Evolutionary conservation across 35 echinoderm and acorn worm genomes (phyloP), one percentile per base, ranked within the genome.

Genomic region (Holothuria glaberrima): DNA sequence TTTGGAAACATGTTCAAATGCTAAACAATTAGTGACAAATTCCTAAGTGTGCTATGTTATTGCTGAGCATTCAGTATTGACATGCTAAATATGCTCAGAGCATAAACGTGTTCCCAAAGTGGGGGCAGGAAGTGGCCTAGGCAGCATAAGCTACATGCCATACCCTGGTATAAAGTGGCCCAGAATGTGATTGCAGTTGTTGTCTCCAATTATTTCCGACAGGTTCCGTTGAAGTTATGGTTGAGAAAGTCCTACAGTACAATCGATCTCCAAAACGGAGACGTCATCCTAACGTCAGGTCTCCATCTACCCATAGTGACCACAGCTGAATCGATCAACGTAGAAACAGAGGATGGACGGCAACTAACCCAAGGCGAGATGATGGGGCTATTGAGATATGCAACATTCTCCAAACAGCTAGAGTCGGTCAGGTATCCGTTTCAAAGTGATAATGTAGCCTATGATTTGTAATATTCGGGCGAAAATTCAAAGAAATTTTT

Each of bases 341-440:
- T 75, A 30, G 1, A 75, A 75, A 75, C 71, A 41, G 71, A 75
- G 71, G 71, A 75, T 75, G 71, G 71, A 33, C 71, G 71, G 71
- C 71, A 75, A 75, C 71, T 75, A 75, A 75, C 71, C 71, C 71
- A 75, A 33, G 71, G 18, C 6, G 71, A 75, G 5, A 75, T 75
- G 71, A 30, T 75, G 71, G 71, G 71, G 71, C 22, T 75, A 7
- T 75, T 75, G 71, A 75, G 71, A 75, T 75, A 75, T 30, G 71
- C 71, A 16, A 75, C 71, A 75, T 75, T 75, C 71, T 75, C 71
- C 71, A 75, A 75, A 31, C 71, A 33, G 71, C 71, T 75, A 75
- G 71, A 75, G 71, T 75, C 33, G 18, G 27, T 75, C 71, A 75
- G 71, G 71, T 75, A 74, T 9, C 71, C 71, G 71, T 74, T 31